Evolutionary conservation across 2,113 vertebrate genomes (phyloP), one percentile per base, ranked within the genome.

Genomic region (Oxyura jamaicensis): DNA sequence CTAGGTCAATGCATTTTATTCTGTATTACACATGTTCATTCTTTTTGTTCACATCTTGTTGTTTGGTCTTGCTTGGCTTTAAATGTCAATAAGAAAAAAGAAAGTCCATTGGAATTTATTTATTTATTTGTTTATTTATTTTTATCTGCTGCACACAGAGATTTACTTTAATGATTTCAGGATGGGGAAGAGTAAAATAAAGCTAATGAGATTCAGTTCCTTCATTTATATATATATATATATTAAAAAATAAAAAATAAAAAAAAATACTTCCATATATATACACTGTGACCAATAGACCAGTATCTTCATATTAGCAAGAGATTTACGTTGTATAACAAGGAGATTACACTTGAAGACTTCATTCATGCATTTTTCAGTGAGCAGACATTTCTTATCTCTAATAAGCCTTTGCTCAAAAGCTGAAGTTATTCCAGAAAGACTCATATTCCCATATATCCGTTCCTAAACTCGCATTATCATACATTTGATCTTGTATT

Each of bases 341-440:
- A 87, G 46, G 8, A 79, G 11, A 88, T 35, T 31, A 88, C n/a
- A 62, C 86, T 59, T 67, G 55, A 88, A 63, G 91, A 67, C 55
- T 83, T 77, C 21, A 80, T 80, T 84, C 41, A 85, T 90, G 90
- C 82, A 78, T 78, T 92, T 90, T 94, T 91, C 65, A 88, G 41
- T 42, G 36, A 48, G 46, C 33, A 95, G 83, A 75, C 36, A 92
- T 81, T 92, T 92, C 60, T 91, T 80, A 84, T 75, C 60, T 93
- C 59, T 56, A 86, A 86, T n/a, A 81, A 52, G 15, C 4, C 39
- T 83, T 63, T 59, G 23, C n/a, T 91, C 56, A 93, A 91, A 96
- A 82, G 26, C 39, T 92, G 29, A 77, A 88, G 53, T 52, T 82
- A 60, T 79, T 78, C 39, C 74, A 92, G n/a, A 18, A 91, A 85